Base-by-base conservation (phyloP, 2,888 invertebrate species). In the Clistopyga incitator region DNA sequence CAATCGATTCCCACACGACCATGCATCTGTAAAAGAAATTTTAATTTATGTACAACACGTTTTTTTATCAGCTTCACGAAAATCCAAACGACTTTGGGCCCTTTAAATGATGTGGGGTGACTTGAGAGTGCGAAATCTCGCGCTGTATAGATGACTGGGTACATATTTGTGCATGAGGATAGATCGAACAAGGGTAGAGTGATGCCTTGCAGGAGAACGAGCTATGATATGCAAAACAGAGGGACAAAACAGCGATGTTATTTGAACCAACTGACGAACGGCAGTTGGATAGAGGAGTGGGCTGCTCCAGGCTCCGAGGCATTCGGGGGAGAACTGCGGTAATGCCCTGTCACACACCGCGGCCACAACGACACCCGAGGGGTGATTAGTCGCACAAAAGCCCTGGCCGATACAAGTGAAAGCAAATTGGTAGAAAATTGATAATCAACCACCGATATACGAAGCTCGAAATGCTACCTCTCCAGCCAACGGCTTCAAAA, bases 371-470 rank as follows among this genome's bases (percentile, higher is more conserved):
- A 90, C 89, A 91, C 89, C 90, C 90, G 88, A 91, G 90, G 92
- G 92, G 91, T 91, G 91, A 92, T 92, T 92, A 91, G 91, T 89
- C 89, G 91, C 90, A 92, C 92, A 92, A 92, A 92, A 92, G 90
- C 92, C 85, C 86, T 87, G 86, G 89, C 89, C 89, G 89, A 89
- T 92, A 92, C 92, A 92, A 92, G 92, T 92, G 92, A 91, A 92
- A 89, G 91, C 92, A 93, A 93, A 93, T 93, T 93, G 92, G 92
- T 91, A 92, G 92, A 92, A 93, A 93, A 93, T 93, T 93, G 92
- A 91, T 92, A 92, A 92, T 92, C 92, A 90, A 90, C 90, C 90
- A 86, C 89, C 91, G 89, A 91, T 90, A 90, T 90, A 68, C 45
- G 89, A 90, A 88, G 88, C 87, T 87, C 88, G 87, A 89, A 87